phyloP scores from a whole-genome alignment of 1,140 invertebrate species.

The Thereuonema tuberculata region DNA sequence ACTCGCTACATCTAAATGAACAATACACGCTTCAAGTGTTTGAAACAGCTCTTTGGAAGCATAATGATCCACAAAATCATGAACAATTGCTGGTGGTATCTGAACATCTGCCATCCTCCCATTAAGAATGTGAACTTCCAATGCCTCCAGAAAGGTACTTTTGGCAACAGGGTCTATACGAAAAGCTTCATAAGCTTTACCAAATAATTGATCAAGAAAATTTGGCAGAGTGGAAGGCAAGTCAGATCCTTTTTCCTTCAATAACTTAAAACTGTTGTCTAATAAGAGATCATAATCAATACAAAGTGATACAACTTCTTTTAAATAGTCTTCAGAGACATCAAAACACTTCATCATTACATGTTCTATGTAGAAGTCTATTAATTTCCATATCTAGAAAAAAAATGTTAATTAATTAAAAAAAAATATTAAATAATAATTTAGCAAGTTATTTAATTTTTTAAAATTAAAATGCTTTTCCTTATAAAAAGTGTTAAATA shows the following conservation, averaged over 20 bases:
- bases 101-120: conserved; percentile 37
- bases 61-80: conserved; percentile 41
- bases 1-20: conserved; percentile 62
- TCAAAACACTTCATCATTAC: conserved; percentile 10
- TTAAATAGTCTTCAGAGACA: conserved; percentile 18
- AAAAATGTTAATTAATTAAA: conserved; percentile 14
- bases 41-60: conserved; percentile 36
- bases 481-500: too few species aligned
- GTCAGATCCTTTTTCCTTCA: neutral
- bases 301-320: conserved; percentile 34
- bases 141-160: conserved; percentile 38
- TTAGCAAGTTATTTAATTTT: too few species aligned
- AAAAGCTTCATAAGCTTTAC: conserved; percentile 35
- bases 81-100: conserved; percentile 40
- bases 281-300: conserved; percentile 35
- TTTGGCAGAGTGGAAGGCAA: conserved; percentile 5
- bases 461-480: too few species aligned
- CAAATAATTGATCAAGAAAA: conserved; percentile 35
- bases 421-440: too few species aligned
- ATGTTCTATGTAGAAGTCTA: conserved; percentile 37
- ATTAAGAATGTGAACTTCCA: conserved; percentile 41
- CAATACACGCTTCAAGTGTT: conserved; percentile 61
- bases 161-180: conserved; percentile 23
- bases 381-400: conserved; percentile 40
- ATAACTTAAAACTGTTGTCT: conserved; percentile 16